Conservation (phyloP, 2,797 vertebrate genomes). For the Phyllotis vaccarum region DNA sequence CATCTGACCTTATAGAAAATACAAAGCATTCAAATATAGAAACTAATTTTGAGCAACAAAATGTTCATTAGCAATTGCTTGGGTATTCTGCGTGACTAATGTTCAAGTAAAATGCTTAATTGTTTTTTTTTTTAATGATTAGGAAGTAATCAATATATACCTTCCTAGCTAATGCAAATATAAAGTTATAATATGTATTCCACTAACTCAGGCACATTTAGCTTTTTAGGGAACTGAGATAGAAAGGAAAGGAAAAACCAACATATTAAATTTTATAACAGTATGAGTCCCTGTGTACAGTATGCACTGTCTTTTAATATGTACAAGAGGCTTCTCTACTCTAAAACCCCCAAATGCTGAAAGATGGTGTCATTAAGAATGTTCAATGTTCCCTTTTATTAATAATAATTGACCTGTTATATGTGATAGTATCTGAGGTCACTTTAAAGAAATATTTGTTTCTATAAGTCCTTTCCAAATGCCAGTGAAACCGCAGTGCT, state of each 20-base stretch:
- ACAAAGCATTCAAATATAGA: conserved; percentile 60
- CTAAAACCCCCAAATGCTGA: background rate
- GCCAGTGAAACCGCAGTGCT: background rate
- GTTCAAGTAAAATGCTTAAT: conserved; percentile 28
- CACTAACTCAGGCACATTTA: conserved; percentile 59
- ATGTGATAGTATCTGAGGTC: background rate
- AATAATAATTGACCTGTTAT: background rate
- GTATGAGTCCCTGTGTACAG: background rate
- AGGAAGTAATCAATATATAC: conserved; percentile 80
- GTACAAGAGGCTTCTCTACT: background rate
- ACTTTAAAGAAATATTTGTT: conserved; percentile 7
- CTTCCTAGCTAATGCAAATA: conserved; percentile 70
- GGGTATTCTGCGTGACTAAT: conserved; percentile 1
- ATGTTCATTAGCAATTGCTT: conserved; percentile 37
- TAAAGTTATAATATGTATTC: conserved; percentile 34
- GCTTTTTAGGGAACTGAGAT: conserved; percentile 21
- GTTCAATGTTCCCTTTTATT: background rate
- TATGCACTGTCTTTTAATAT: background rate
- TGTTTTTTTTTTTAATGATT: conserved; percentile 53
- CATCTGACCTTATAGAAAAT: conserved; percentile 48
- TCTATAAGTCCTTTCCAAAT: conserved; percentile 26
- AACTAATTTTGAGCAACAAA: conserved; percentile 61
- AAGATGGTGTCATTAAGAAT: background rate
- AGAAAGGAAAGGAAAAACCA: conserved; percentile 32
- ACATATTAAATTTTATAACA: conserved; percentile 58